phyloP scores from a whole-genome alignment of 2,888 invertebrate genomes.

The Lepas anatifera region DNA sequence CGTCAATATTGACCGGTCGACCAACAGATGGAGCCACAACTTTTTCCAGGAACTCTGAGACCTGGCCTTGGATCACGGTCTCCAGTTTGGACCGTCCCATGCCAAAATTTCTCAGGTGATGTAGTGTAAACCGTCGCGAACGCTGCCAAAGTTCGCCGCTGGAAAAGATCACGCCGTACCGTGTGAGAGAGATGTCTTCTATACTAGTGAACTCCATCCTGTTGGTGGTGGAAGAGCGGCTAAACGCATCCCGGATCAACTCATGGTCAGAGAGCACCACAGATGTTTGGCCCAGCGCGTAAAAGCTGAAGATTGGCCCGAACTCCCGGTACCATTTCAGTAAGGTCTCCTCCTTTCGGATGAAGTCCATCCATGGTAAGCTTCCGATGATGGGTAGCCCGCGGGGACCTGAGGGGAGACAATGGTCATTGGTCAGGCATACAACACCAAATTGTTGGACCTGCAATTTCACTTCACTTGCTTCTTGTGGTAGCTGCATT shows the following conservation, averaged over 20 bases:
- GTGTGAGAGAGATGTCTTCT: background rate
- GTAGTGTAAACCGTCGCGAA: slow-evolving; percentile 2
- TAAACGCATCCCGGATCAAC: slow-evolving; percentile 23
- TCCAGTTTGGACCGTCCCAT: slow-evolving; percentile 8
- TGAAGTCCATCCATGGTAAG: background rate
- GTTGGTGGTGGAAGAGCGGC: background rate
- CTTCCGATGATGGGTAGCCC: background rate
- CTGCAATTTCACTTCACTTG: too few species aligned
- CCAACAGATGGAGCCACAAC: background rate
- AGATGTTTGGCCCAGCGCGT: slow-evolving; percentile 19
- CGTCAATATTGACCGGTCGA: background rate
- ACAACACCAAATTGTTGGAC: too few species aligned
- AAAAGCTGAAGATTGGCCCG: slow-evolving; percentile 25
- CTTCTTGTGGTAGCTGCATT: too few species aligned
- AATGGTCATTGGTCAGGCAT: too few species aligned
- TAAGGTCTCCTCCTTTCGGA: background rate
- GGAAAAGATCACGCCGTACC: slow-evolving; percentile 13
- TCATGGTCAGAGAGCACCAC: slow-evolving; percentile 23
- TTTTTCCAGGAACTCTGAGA: background rate
- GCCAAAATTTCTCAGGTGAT: slow-evolving; percentile 12
- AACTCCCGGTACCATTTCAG: slow-evolving; percentile 21
- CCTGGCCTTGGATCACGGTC: slow-evolving; percentile 5
- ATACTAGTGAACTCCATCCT: background rate
- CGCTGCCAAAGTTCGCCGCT: slow-evolving; percentile 12
- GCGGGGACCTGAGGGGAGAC: background rate